Evolutionary conservation across 2,113 vertebrate genomes (phyloP), one percentile per base, ranked within the genome.

Genomic region (Leptobrachium leishanense): DNA sequence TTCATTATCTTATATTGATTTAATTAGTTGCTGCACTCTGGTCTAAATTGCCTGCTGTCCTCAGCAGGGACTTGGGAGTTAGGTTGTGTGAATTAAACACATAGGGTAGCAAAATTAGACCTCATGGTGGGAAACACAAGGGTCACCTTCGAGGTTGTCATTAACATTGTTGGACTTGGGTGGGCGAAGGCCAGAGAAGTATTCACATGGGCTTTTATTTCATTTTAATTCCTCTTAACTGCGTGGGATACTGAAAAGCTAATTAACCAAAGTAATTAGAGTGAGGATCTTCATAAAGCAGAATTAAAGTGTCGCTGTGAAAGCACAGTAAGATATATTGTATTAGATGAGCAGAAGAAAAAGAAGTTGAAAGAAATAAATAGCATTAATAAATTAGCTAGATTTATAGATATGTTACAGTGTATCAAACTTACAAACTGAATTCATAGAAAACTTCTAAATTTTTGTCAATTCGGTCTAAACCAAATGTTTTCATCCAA

Each of bases 1-100:
- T 95, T 97, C 95, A 97, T 97, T 98, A 96, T 95, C 95, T 97
- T 92, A 92, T 95, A 96, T 97, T 97, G 95, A 98, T 98, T 98
- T 96, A 97, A 98, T 98, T 97, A 96, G 93, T 92, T 94, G 91
- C 92, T 93, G 92, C 88, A 90, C 94, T 91, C 90, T 85, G 91
- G 92, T 92, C 92, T 93, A 93, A 93, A 94, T 95, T 94, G 94
- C 93, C 92, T 90, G 90, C 91, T 91, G 92, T 91, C 92, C 94
- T 91, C 92, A 92, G 90, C 91, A 80, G 93, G 93, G 91, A 88
- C 84, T 85, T 68, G 67, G 88, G 81, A 74, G 71, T 85, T 57
- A 68, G 86, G 88, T 86, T 68, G n/a, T 76, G 46, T 82, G 54
- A 78, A 83, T 59, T 87, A 90, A 87, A 91, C 88, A 2, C 10